These are phyloP conservation scores for Pardalotus punctatus DNA, from an alignment of 2,113 vertebrate species.

Conservation along the genomic window DNA sequence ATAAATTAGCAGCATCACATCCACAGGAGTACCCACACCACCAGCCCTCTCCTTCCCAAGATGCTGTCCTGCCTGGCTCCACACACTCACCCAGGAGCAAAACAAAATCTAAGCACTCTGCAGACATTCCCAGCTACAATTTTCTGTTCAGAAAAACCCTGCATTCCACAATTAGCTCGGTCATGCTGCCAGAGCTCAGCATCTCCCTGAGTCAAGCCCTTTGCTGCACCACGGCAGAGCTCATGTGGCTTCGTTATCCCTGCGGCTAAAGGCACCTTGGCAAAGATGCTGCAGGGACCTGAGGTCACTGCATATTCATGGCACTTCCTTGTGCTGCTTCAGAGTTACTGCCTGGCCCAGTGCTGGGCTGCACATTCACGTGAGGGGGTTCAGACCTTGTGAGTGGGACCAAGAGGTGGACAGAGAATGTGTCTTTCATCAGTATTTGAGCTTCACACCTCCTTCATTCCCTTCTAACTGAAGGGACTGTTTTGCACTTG, in stretches of 20 bases:
- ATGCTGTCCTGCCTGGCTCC: rapidly evolving
- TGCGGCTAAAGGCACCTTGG: not conserved
- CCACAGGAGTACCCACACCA: not conserved
- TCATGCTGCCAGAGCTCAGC: not conserved
- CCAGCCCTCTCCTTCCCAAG: not conserved
- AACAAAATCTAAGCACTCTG: not conserved
- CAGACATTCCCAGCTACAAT: not conserved
- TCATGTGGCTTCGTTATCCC: rapidly evolving
- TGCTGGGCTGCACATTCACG: rapidly evolving
- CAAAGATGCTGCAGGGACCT: not conserved
- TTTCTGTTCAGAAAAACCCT: not conserved
- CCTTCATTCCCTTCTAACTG: not conserved
- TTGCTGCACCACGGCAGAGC: not conserved
- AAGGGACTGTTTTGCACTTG: not conserved
- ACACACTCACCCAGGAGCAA: not conserved
- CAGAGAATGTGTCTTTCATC: not conserved
- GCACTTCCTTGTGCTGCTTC: not conserved
- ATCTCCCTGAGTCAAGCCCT: not conserved
- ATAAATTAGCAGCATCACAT: not conserved
- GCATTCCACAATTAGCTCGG: not conserved
- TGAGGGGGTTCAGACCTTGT: not conserved
- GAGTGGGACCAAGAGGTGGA: not conserved
- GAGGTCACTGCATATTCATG: rapidly evolving
- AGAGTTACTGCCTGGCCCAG: not conserved
- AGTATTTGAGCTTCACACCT: not conserved